Percentiles rank a stretch among this genome's conserved stretches.
Conservation (phyloP, 2,113 vertebrate species). For the Sinosuthora webbiana region DNA sequence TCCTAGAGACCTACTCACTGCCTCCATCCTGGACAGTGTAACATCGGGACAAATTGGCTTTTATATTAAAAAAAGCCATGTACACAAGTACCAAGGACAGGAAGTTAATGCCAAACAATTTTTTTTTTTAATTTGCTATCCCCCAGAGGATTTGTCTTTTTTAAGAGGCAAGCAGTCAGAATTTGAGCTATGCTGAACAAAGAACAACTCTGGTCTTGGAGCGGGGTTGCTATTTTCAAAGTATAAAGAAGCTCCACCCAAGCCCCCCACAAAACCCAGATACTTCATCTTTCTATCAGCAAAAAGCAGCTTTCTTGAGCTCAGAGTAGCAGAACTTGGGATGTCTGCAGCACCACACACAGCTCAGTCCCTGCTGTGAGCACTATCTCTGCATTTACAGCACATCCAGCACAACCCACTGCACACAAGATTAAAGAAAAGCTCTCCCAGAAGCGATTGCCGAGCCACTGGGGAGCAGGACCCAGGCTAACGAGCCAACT, state of each 20-base stretch:
- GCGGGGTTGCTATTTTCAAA: not conserved
- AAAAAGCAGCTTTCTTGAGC: not conserved
- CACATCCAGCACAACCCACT: not conserved
- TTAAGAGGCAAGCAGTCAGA: not conserved
- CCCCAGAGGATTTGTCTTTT: not conserved
- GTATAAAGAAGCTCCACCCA: not conserved
- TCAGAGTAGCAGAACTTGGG: not conserved
- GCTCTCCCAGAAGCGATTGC: not conserved
- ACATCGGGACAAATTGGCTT: not conserved
- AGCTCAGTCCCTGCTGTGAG: not conserved
- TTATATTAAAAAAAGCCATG: not conserved
- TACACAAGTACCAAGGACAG: not conserved
- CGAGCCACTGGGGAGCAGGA: not conserved
- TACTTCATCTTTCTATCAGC: not conserved
- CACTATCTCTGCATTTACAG: not conserved
- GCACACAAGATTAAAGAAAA: not conserved
- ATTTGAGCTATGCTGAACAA: not conserved
- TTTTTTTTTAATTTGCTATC: not conserved
- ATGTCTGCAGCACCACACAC: not conserved
- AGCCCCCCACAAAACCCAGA: not conserved
- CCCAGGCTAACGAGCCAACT: not conserved
- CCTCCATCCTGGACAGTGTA: not conserved
- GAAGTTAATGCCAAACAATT: constrained; percentile 9
- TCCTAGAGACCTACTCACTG: constrained; percentile 20
- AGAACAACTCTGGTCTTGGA: not conserved